Conservation (phyloP, 2,113 vertebrate species). For the Odocoileus virginianus region DNA sequence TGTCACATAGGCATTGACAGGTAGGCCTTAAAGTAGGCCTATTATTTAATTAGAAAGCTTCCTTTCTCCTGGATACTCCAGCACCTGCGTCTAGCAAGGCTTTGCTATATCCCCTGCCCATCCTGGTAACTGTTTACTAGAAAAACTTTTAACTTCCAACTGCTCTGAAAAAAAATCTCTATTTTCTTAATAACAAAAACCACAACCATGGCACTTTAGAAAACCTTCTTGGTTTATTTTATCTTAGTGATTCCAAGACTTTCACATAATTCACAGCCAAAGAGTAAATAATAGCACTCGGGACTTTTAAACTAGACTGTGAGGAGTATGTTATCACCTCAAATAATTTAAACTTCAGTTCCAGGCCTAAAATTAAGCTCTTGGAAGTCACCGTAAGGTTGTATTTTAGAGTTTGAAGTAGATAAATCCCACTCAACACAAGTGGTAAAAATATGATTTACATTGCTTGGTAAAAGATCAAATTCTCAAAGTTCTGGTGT, state of each 20-base stretch:
- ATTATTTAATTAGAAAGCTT: not conserved
- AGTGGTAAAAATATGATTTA: conserved; percentile 25
- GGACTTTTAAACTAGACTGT: not conserved
- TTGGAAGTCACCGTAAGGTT: not conserved
- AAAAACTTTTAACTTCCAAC: not conserved
- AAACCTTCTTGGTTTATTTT: not conserved
- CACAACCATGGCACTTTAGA: not conserved
- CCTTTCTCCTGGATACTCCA: not conserved
- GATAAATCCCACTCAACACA: conserved; percentile 26
- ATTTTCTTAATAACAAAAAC: not conserved
- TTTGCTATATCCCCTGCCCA: not conserved
- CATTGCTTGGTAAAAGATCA: not conserved
- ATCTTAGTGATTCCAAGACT: not conserved
- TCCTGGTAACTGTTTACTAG: not conserved
- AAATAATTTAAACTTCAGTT: not conserved
- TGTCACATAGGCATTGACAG: not conserved
- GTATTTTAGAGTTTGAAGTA: conserved; percentile 11
- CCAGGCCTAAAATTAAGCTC: conserved; percentile 18
- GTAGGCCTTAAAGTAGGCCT: not conserved
- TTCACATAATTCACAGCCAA: not conserved
- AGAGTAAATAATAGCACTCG: not conserved
- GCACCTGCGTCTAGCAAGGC: not conserved
- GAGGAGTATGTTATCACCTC: not conserved
- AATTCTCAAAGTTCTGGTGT: conserved; percentile 3
- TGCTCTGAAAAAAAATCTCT: not conserved